These are phyloP conservation scores for Trialeurodes vaporariorum DNA, from an alignment of 1,140 invertebrate genomes.

Conservation along the genomic window DNA sequence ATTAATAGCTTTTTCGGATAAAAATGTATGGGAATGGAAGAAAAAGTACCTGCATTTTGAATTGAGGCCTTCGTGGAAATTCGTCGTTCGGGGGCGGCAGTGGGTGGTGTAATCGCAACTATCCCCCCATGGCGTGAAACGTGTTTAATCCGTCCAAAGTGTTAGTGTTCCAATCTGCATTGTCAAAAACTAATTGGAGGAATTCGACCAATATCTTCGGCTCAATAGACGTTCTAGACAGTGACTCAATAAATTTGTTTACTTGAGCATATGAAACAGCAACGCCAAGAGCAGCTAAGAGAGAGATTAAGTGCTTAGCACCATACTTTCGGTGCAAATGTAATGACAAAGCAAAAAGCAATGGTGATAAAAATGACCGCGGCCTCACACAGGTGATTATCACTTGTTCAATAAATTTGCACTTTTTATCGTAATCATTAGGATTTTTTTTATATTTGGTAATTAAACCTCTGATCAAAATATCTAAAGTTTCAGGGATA, in stretches of 20 bases:
- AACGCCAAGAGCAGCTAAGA: background rate
- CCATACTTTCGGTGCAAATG: background rate
- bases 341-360: background rate
- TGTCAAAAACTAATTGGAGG: conserved; percentile 27
- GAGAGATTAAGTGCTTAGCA: background rate
- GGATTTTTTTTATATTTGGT: background rate
- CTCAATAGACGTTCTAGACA: background rate
- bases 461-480: background rate
- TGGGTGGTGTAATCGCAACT: conserved; percentile 15
- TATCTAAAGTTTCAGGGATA: background rate
- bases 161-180: conserved; percentile 25
- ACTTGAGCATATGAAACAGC: background rate
- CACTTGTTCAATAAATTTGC: background rate
- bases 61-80: background rate
- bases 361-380: background rate
- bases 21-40: background rate
- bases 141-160: conserved; percentile 26
- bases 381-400: background rate
- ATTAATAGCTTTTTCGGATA: background rate
- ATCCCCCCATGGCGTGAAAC: conserved; percentile 28
- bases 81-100: background rate
- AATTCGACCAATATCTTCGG: conserved; percentile 16
- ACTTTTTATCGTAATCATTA: background rate
- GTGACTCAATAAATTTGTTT: background rate
- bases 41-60: background rate